Percentiles rank a stretch among this genome's conserved stretches.
phyloP scores from a whole-genome alignment of 2,113 vertebrate species.

The Gavia stellata region DNA sequence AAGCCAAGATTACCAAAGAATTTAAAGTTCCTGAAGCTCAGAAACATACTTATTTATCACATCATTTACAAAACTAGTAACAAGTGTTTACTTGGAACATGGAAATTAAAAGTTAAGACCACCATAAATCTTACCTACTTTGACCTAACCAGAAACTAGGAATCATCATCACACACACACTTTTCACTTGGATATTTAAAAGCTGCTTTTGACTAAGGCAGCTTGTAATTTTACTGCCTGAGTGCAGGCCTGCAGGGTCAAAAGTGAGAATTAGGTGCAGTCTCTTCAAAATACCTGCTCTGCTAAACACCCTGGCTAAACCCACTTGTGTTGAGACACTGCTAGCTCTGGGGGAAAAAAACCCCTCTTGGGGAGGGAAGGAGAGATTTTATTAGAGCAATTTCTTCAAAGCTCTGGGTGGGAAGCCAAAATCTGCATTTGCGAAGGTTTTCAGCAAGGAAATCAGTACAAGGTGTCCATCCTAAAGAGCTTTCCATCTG shows the following conservation, averaged over 20 bases:
- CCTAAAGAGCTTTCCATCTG: conserved; percentile 43
- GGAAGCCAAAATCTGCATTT: conserved; percentile 56
- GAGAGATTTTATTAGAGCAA: conserved; percentile 36
- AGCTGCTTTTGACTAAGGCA: not conserved
- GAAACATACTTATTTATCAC: not conserved
- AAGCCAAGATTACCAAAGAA: not conserved
- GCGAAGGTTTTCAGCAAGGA: conserved; percentile 39
- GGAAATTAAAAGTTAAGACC: not conserved
- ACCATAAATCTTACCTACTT: not conserved
- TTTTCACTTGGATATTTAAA: not conserved
- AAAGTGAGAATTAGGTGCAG: not conserved
- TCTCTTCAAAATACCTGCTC: not conserved
- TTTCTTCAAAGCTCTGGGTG: conserved; percentile 42
- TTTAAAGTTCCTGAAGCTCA: not conserved
- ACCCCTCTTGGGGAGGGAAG: not conserved
- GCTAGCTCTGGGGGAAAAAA: not conserved
- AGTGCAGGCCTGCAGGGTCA: not conserved
- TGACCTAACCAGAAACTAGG: not conserved
- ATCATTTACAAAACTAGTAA: not conserved
- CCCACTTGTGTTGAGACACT: not conserved
- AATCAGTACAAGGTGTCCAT: conserved; percentile 49
- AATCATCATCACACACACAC: not conserved
- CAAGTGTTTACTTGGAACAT: not conserved
- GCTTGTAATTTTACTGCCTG: not conserved
- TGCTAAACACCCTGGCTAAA: not conserved